Base-by-base conservation (phyloP, 2,888 invertebrate species). In the Dorcus parallelipipedus region DNA sequence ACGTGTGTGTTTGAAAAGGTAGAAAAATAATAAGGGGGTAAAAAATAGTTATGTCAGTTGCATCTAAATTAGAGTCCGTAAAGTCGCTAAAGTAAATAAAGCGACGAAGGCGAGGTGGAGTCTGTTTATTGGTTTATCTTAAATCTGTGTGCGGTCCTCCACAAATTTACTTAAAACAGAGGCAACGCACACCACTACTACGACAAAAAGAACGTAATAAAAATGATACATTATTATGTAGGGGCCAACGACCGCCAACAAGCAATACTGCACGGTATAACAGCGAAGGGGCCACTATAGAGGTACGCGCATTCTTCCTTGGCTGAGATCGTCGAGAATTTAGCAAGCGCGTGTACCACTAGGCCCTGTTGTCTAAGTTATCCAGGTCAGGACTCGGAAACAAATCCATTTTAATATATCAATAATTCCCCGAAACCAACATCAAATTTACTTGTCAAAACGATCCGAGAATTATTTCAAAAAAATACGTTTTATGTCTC, bases 251-350 rank as follows among this genome's bases (percentile, higher is more conserved):
- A 67, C 66, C 65, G 66, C 56, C 63, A 61, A 57, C 56, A 63
- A 64, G 62, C 66, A 63, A 65, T 65, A 66, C 62, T 60, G 65
- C 65, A 65, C 65, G 54, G 58, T 58, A 62, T 51, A 51, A 52
- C 64, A 61, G 56, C 54, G 56, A 58, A 59, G 63, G 64, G 63
- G 58, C 61, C 58, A 58, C 56, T 65, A 62, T 64, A 65, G 62
- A 63, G 60, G 56, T 64, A 64, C 64, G 45, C 7, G 63, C 67
- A 67, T 67, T 67, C 67, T 67, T 67, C 56, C 43, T 23, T 62
- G 67, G 64, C 65, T 65, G 64, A 60, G 65, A 64, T 59, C 61
- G 64, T 63, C 59, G 64, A 65, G 67, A 65, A 67, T 65, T 65
- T 60, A 65, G 61, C 64, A 52, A 56, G 58, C 60, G 54, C 56